Base-by-base conservation (phyloP, 2,888 invertebrate species). In the Cephalotes varians region DNA sequence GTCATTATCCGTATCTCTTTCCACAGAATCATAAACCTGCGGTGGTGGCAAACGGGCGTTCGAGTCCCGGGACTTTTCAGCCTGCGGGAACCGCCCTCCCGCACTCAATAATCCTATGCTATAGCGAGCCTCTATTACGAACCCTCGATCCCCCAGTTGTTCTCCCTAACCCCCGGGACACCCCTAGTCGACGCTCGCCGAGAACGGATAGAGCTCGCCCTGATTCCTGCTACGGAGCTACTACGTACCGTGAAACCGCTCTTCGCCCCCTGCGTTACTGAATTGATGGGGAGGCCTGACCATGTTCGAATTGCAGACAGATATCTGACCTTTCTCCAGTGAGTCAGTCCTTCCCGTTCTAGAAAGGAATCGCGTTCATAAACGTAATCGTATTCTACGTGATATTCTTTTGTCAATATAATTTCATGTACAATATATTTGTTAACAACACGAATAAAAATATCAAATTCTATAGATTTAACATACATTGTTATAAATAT, bases 61-160 rank as follows among this genome's bases (percentile, higher is more conserved):
- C 86, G 86, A 91, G 93, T 92, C 93, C 92, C 93, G 92, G 93
- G 94, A 93, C 94, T 93, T 94, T 93, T 92, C 91, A 91, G 92
- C 88, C 90, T 87, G 90, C 88, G 69, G 83, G 86, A 88, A 87
- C 89, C 89, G 86, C 88, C 91, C 90, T 87, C 89, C 91, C 89
- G 89, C 91, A 91, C 93, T 91, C 92, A 90, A 93, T 93, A 93
- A 93, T 93, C 92, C 92, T 90, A 90, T 88, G 87, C 88, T 90
- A 88, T 89, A 91, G 89, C 92, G 74, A 88, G 89, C 89, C 91
- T 92, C 74, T 51, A 79, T 49, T 79, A 47, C 76, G 71, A 47
- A 65, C 67, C 76, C 72, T 67, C 25, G 40, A 44, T 58, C 54
- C 73, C 74, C 79, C 79, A 64, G 74, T 71, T 82, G 85, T 40